Conservation (phyloP, 2,797 vertebrate species). For the Pyrocephalus nanus region DNA sequence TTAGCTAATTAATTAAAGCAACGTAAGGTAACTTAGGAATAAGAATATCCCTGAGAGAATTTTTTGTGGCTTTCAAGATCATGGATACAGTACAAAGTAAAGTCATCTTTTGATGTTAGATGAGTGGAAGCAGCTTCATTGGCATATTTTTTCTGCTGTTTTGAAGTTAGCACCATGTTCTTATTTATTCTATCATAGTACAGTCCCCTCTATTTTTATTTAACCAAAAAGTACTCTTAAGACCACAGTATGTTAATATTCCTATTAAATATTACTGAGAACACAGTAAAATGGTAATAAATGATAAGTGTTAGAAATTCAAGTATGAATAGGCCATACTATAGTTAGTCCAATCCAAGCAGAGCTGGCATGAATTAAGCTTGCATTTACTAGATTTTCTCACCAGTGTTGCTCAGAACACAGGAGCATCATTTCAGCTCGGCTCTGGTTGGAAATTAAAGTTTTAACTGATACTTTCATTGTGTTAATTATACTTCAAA, state of each 20-base stretch:
- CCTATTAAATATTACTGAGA: conserved; percentile 17
- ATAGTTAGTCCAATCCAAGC: background rate
- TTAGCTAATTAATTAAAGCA: conserved; percentile 70
- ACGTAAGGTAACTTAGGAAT: conserved; percentile 52
- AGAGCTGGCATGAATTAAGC: background rate
- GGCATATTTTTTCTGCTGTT: conserved; percentile 42
- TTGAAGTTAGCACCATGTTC: conserved; percentile 49
- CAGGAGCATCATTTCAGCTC: background rate
- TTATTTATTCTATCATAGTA: conserved; percentile 31
- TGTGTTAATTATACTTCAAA: background rate
- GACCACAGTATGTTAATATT: background rate
- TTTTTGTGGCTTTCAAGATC: conserved; percentile 50
- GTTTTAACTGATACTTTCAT: background rate
- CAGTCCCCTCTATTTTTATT: conserved; percentile 41
- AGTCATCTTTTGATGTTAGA: conserved; percentile 66
- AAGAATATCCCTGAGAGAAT: conserved; percentile 42
- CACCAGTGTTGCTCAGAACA: background rate
- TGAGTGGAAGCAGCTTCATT: conserved; percentile 41
- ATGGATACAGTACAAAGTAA: conserved; percentile 66
- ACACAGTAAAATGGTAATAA: background rate
- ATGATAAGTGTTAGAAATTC: background rate
- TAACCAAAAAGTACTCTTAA: conserved; percentile 20
- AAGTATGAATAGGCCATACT: background rate
- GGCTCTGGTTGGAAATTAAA: background rate
- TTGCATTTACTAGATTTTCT: background rate